phyloP scores from a whole-genome alignment of 2,888 invertebrate species.

The Cosmia trapezina region DNA sequence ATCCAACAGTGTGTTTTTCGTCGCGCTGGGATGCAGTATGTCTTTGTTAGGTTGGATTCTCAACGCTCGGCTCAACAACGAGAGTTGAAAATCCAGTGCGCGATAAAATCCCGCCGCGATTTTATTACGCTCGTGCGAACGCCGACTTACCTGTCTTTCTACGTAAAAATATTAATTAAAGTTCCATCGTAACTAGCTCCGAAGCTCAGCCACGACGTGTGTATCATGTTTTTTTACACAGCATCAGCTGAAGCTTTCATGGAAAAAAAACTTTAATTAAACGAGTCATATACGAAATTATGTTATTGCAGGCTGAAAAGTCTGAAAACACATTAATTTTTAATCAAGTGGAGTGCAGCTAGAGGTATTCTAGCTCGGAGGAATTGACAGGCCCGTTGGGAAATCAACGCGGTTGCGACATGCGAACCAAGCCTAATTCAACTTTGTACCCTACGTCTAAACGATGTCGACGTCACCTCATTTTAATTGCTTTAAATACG shows the following conservation, averaged over 20 bases:
- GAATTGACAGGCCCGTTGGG: slow-evolving; percentile 80
- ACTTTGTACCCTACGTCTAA: slow-evolving; percentile 68
- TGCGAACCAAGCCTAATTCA: slow-evolving; percentile 75
- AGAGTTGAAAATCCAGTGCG: too few species aligned
- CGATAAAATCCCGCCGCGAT: too few species aligned
- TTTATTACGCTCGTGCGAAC: too few species aligned
- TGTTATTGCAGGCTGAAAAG: slow-evolving; percentile 71
- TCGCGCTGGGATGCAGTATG: too few species aligned
- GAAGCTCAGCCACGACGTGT: slow-evolving; percentile 5
- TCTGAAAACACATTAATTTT: slow-evolving; percentile 79
- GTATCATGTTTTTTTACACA: slow-evolving; percentile 6
- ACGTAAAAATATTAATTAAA: slow-evolving; percentile 19
- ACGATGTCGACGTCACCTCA: slow-evolving; percentile 63
- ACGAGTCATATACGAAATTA: slow-evolving; percentile 42
- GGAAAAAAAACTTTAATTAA: slow-evolving; percentile 35
- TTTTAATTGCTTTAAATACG: slow-evolving; percentile 70
- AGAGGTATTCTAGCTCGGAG: slow-evolving; percentile 73
- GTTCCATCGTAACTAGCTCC: slow-evolving; percentile 6
- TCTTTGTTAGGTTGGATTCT: too few species aligned
- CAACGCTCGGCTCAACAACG: too few species aligned
- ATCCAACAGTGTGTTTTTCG: too few species aligned
- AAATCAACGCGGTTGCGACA: slow-evolving; percentile 78
- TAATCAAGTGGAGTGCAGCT: slow-evolving; percentile 83
- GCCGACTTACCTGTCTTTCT: background rate
- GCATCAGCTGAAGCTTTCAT: slow-evolving; percentile 13